These are phyloP conservation scores for Pelmatolapia mariae DNA, from an alignment of 2,113 vertebrate genomes.

Conservation along the genomic window DNA sequence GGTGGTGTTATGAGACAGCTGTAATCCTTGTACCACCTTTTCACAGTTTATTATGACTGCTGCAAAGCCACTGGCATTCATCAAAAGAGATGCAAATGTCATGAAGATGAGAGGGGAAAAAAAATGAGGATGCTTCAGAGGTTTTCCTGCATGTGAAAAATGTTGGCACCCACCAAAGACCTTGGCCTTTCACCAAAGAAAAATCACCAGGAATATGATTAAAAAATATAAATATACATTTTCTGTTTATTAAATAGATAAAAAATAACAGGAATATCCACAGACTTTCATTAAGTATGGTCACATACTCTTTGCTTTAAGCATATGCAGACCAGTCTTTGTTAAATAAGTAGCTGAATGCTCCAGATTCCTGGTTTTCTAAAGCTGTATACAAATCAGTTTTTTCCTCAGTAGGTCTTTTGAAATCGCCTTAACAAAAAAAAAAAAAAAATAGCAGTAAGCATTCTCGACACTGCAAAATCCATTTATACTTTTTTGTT, in stretches of 20 bases:
- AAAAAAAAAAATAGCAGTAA: not conserved
- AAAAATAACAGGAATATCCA: not conserved
- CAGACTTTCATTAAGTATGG: not conserved
- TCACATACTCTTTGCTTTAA: not conserved
- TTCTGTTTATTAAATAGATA: not conserved
- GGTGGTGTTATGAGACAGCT: not conserved
- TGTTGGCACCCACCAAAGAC: not conserved
- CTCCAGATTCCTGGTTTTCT: not conserved
- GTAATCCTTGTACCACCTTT: not conserved
- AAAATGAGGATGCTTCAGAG: not conserved
- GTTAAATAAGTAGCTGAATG: not conserved
- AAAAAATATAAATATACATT: not conserved
- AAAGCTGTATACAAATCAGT: not conserved
- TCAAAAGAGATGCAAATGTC: not conserved
- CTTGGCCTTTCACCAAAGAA: not conserved
- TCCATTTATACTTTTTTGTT: not conserved
- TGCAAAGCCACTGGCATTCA: not conserved
- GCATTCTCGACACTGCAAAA: fast-evolving
- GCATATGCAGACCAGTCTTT: not conserved
- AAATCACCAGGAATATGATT: not conserved
- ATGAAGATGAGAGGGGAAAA: not conserved
- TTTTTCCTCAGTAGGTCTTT: not conserved
- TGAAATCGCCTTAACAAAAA: not conserved
- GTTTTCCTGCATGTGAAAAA: not conserved
- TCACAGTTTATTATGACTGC: not conserved